Base-by-base conservation (phyloP, 2,888 invertebrate genomes). In the Folsomia candida region DNA sequence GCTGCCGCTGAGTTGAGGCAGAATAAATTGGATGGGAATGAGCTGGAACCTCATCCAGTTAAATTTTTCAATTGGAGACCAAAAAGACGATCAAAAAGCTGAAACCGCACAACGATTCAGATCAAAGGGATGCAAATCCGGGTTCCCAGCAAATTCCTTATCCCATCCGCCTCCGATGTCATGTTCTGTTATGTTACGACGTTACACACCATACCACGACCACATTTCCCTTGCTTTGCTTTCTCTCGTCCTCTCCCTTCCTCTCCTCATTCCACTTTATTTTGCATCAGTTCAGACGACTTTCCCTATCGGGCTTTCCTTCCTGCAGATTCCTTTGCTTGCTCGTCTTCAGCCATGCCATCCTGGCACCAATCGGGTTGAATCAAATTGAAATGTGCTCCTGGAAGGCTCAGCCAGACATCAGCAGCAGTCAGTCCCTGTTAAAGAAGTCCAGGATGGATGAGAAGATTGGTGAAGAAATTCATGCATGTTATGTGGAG, bases 61-160 rank as follows among this genome's bases (percentile, higher is more conserved):
- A 64, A 64, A 64, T 47, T 64, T 64, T 64, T 64, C 63, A 51
- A 64, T 68, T 71, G 68, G 57, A 63, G 62, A 63, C 61, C 62
- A 74, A 70, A 68, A 68, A 70, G 72, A 67, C 64, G 73, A 77
- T 75, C 72, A 72, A 75, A 73, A 72, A 75, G 75, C 74, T 71
- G 68, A 74, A 76, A 76, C 76, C 75, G 72, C 78, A 79, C 72
- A 72, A 70, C 77, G 76, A 75, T 61, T 70, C 71, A 75, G 78
- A 79, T 79, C 78, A 79, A 79, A 79, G 78, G 67, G 76, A 79
- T 79, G 79, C 77, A 79, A 79, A 79, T 79, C 71, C 69, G 62
- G 69, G 67, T 28, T 62, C 29, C 26, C 26, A 62, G 20, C 62
- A 60, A 64, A 64, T 64, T 64, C 63, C 51, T 51, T 51, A 47